phyloP scores from a whole-genome alignment of 1,140 invertebrate species.

The Colletes latitarsis region DNA sequence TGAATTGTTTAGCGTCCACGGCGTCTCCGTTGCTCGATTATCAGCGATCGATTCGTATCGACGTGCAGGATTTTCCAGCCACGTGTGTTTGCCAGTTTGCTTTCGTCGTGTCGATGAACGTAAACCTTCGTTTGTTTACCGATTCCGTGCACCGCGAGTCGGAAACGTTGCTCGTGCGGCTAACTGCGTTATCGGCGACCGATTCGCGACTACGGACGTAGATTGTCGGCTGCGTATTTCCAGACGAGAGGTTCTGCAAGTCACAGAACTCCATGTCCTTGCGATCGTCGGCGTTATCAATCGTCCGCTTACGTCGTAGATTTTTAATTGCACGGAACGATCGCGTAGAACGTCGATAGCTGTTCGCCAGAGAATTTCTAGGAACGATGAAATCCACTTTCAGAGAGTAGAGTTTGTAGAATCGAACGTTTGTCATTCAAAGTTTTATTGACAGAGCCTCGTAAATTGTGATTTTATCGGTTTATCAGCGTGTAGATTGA shows the following conservation, averaged over 20 bases:
- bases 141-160: too few species aligned
- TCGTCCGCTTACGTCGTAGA: background rate
- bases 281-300: background rate
- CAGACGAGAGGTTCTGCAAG: background rate
- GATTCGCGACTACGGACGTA: background rate
- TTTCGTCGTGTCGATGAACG: background rate
- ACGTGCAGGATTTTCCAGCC: background rate
- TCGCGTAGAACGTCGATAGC: background rate
- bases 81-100: background rate
- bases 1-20: too few species aligned
- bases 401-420: too few species aligned
- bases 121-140: background rate
- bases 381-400: too few species aligned
- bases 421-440: too few species aligned
- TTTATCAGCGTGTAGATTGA: too few species aligned
- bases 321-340: background rate
- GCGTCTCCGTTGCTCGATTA: background rate
- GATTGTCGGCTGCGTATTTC: background rate
- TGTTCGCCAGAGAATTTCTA: background rate
- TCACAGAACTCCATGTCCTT: background rate
- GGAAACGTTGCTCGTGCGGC: background rate
- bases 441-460: too few species aligned
- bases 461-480: too few species aligned
- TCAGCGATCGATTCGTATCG: background rate
- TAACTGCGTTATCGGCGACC: conserved; percentile 8